These are phyloP conservation scores for Chauna torquata DNA, from an alignment of 2,113 vertebrate species.

Conservation along the genomic window DNA sequence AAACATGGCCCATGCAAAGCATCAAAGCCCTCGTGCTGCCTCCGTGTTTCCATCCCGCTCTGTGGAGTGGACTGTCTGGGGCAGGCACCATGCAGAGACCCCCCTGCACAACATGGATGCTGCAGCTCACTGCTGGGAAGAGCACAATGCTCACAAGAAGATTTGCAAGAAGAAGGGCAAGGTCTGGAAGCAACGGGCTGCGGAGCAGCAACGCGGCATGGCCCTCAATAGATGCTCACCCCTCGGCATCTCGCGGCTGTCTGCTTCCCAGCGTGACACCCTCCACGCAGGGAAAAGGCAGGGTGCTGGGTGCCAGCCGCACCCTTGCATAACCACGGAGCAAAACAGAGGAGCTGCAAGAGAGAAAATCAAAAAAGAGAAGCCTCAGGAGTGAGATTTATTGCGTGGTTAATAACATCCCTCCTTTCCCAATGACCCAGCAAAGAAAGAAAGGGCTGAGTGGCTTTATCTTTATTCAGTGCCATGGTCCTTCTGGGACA, in stretches of 20 bases:
- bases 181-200: accelerated
- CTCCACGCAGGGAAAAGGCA: accelerated
- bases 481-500: slow-evolving; percentile 56
- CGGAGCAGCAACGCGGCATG: accelerated
- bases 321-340: not conserved
- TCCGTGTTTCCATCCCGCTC: not conserved
- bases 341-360: not conserved
- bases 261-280: no score
- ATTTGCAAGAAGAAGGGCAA: not conserved
- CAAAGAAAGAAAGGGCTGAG: not conserved
- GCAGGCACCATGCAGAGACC: no score
- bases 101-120: no score
- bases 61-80: not conserved
- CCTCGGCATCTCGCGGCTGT: accelerated
- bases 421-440: slow-evolving; percentile 13
- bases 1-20: not conserved
- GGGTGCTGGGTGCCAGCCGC: not conserved
- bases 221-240: not conserved
- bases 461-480: slow-evolving; percentile 67
- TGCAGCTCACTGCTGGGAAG: not conserved
- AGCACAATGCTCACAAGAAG: not conserved
- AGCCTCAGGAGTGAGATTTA: slow-evolving; percentile 49
- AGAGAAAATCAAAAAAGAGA: not conserved
- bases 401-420: slow-evolving; percentile 2
- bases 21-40: not conserved